Conservation (phyloP, 1,140 invertebrate species). For the Drosophila seguyi region DNA sequence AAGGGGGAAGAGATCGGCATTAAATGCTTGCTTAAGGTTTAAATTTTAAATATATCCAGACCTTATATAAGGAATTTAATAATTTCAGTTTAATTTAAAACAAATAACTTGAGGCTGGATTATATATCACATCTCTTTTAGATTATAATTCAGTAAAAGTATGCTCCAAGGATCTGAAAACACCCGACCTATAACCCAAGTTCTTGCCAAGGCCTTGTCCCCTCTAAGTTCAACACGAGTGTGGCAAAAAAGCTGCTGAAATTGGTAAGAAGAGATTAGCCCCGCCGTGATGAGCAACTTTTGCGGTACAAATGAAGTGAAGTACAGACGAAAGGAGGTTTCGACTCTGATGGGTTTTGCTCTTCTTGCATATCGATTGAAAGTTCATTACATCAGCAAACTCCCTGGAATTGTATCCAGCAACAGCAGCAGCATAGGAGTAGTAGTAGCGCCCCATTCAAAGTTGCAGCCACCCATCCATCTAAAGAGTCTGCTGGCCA, state of each 20-base stretch:
- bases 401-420: conserved; percentile 21
- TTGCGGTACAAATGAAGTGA: conserved; percentile 12
- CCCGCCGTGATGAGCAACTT: conserved; percentile 4
- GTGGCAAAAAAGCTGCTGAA: conserved; percentile 16
- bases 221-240: background rate
- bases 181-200: background rate
- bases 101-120: background rate
- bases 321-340: background rate
- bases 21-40: background rate
- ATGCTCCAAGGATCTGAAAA: background rate
- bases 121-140: background rate
- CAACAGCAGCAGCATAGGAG: background rate
- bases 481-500: conserved; percentile 3
- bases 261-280: conserved; percentile 29
- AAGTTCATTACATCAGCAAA: conserved; percentile 43
- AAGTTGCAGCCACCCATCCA: conserved; percentile 26
- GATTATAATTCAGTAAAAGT: background rate
- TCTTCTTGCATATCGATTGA: conserved; percentile 37
- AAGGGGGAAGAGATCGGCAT: background rate
- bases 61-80: no score
- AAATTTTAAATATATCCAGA: background rate
- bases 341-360: conserved; percentile 12
- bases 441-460: conserved; percentile 2
- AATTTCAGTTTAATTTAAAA: background rate
- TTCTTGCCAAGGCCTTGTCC: background rate